A percentile compares a stretch with the other conserved stretches of the same genome.
Evolutionary conservation across 2,888 invertebrate genomes (phyloP).

Genomic region (Bombylius discolor): DNA sequence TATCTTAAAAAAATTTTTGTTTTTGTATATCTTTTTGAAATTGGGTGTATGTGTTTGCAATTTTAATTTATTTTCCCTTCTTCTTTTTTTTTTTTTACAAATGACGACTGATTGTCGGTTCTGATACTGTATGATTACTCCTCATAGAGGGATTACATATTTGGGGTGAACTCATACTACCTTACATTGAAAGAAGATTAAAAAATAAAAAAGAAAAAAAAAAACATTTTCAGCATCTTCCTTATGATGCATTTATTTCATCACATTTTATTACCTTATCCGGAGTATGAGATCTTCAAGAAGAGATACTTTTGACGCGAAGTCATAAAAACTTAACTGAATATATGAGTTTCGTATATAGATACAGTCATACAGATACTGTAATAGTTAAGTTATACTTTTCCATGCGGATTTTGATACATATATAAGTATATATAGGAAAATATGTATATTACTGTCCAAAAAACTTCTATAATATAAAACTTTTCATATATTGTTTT

Average conservation of each 20-base stretch:
- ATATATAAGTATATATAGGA: neutral
- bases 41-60: no score
- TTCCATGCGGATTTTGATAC: neutral
- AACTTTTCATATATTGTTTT: neutral
- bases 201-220: no score
- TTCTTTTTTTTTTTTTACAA: no score
- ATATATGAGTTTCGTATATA: neutral
- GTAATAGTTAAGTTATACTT: neutral
- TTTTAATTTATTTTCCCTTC: no score
- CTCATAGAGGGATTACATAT: no score
- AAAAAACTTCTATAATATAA: neutral
- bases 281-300: neutral
- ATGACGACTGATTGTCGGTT: neutral
- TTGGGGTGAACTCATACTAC: no score
- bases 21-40: no score
- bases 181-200: no score
- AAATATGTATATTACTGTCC: neutral
- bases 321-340: neutral
- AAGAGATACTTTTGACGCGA: neutral
- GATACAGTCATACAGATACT: no score
- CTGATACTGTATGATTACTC: neutral
- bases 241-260: conserved; percentile 8
- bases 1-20: no score
- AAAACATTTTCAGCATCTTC: neutral
- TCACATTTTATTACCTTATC: conserved; percentile 10